A percentile compares a stretch with the other conserved stretches of the same genome.
These are phyloP conservation scores for Lasiommata megera DNA, from an alignment of 2,888 invertebrate genomes.

Conservation along the genomic window DNA sequence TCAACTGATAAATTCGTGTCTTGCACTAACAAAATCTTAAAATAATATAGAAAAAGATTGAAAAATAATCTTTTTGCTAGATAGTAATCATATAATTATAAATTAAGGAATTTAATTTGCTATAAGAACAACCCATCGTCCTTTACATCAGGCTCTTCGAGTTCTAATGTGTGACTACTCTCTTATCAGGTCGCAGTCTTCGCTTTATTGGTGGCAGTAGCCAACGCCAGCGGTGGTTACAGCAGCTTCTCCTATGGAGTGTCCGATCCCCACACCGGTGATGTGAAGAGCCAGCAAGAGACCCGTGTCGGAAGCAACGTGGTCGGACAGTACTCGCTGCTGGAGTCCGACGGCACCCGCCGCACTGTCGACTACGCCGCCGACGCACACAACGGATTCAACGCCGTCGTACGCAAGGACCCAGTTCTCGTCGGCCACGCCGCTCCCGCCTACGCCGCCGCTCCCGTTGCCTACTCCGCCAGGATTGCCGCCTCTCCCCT, in stretches of 20 bases:
- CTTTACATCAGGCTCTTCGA: too few relatives aligned
- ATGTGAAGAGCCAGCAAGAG: slow-evolving; percentile 73
- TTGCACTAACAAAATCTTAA: too few relatives aligned
- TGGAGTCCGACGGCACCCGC: slow-evolving; percentile 74
- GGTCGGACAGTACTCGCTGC: slow-evolving; percentile 72
- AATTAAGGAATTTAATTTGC: too few relatives aligned
- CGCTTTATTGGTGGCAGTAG: slow-evolving; percentile 69
- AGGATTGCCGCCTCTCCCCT: slow-evolving; percentile 18
- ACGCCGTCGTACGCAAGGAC: slow-evolving; percentile 77
- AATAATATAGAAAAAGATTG: too few relatives aligned
- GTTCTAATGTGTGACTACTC: slow-evolving; percentile 13
- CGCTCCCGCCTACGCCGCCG: slow-evolving; percentile 37
- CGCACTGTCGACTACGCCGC: slow-evolving; percentile 79
- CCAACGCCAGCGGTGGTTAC: slow-evolving; percentile 53
- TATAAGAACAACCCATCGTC: too few relatives aligned
- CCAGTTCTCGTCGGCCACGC: slow-evolving; percentile 42
- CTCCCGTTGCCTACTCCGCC: slow-evolving; percentile 7
- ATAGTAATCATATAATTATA: too few relatives aligned
- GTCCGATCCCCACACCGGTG: slow-evolving; percentile 73
- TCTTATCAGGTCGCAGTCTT: slow-evolving; percentile 67
- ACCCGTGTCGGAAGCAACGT: slow-evolving; percentile 71
- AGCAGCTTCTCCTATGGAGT: slow-evolving; percentile 77
- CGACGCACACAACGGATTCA: slow-evolving; percentile 73
- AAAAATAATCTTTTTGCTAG: too few relatives aligned
- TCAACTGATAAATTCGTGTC: too few relatives aligned